Evolutionary conservation across 2,113 vertebrate species (phyloP), one percentile per base, ranked within the genome.

Genomic region (Holacanthus passer): DNA sequence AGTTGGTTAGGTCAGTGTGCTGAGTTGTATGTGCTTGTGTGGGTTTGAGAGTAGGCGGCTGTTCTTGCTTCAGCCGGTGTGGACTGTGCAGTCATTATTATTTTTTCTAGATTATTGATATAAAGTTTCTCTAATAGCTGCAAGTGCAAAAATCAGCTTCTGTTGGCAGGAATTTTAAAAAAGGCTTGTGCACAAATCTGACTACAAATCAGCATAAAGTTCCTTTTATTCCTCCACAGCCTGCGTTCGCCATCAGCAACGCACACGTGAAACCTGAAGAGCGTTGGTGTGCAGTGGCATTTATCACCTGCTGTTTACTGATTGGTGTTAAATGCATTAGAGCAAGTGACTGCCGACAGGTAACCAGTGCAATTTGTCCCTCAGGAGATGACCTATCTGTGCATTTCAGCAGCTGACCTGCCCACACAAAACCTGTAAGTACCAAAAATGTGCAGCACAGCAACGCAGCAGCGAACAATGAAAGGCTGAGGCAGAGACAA

Each of bases 391-490:
- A 99, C 97, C 90, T 99, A 99, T 92, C 96, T 99, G 53, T 99
- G 97, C 89, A 98, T 99, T 92, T 96, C 96, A 76, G 97, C 97
- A 72, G 96, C 98, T 39, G 98, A 99, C 94, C 95, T 97, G 52
- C 97, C 97, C 67, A 96, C 96, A 9, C 97, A 99, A 93, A 97
- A 99, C 91, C 94, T 99, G 98, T 99, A 94, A 98, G 98, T 98
- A 93, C 31, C 59, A 72, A 74, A n/a, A 75, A 71, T 65, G 67
- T 48, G 47, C 77, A 79, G 66, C 63, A 65, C 58, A 66, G 63
- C 68, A 84, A 76, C 70, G 24, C 43, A n/a, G 41, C 62, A n/a
- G 62, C 79, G 52, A 87, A 69, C 63, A 85, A 84, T 77, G 69
- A 63, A 60, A 63, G 43, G 67, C 76, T 56, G 48, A 83, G 55